phyloP scores from a whole-genome alignment of 2,888 invertebrate species.

The Acronicta leporina region DNA sequence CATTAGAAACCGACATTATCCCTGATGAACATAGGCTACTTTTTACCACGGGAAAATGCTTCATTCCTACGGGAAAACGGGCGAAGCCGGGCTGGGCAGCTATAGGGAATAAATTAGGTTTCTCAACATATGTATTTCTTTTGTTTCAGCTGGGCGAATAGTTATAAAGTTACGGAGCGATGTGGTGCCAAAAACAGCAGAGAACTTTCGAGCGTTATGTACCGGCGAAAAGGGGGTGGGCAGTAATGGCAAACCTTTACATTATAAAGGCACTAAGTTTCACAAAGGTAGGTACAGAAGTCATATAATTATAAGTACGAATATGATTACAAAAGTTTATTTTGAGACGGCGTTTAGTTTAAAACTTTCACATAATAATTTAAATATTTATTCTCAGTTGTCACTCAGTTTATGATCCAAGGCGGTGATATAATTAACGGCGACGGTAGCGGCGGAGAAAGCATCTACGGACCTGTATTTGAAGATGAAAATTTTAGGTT shows the following conservation, averaged over 20 bases:
- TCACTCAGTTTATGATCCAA: slow-evolving; percentile 96
- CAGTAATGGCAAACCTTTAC: slow-evolving; percentile 91
- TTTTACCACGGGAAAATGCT: too few species aligned
- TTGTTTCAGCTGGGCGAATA: slow-evolving; percentile 92
- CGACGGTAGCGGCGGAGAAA: slow-evolving; percentile 97
- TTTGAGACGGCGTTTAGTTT: too few species aligned
- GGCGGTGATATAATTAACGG: slow-evolving; percentile 94
- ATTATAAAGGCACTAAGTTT: slow-evolving; percentile 95
- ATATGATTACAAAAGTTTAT: too few species aligned
- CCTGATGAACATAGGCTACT: too few species aligned
- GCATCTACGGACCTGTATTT: slow-evolving; percentile 97
- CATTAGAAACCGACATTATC: too few species aligned
- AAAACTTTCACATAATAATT: too few species aligned
- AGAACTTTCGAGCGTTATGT: slow-evolving; percentile 97
- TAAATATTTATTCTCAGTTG: slow-evolving; percentile 86
- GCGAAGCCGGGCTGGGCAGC: too few species aligned
- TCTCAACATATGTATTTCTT: slow-evolving; percentile 7
- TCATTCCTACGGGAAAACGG: too few species aligned
- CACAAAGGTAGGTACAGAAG: slow-evolving; percentile 90
- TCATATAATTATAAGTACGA: slow-evolving; percentile 17
- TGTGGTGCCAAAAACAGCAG: slow-evolving; percentile 95
- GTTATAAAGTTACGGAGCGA: slow-evolving; percentile 96
- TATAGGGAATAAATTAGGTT: neutral
- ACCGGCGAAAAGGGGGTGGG: slow-evolving; percentile 96
- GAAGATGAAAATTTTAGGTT: slow-evolving; percentile 96